phyloP scores from a whole-genome alignment of 2,888 invertebrate species.

The Rhopalosiphum nymphaeae region DNA sequence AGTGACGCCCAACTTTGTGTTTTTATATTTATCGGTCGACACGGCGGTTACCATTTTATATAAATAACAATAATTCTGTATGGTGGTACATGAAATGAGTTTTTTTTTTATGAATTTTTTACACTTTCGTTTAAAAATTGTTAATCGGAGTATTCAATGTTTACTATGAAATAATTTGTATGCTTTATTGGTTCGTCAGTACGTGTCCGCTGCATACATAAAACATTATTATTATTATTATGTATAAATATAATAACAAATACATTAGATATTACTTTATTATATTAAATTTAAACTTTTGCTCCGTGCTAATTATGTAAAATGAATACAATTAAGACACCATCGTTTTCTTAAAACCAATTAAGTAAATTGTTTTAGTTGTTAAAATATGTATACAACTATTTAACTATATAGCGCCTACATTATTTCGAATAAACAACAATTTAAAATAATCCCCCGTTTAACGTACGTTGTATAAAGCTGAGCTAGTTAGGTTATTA shows the following conservation, averaged over 20 bases:
- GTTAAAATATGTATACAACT: background rate
- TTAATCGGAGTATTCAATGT: background rate
- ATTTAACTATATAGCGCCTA: background rate
- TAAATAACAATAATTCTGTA: background rate
- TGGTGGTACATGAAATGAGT: background rate
- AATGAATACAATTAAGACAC: background rate
- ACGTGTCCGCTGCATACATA: background rate
- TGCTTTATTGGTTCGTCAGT: background rate
- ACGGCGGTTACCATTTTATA: background rate
- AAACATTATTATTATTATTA: background rate
- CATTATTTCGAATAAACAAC: conserved; percentile 15
- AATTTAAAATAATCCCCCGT: background rate
- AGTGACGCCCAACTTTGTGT: background rate
- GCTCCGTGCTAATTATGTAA: background rate
- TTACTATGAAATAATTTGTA: background rate
- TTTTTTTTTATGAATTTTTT: background rate
- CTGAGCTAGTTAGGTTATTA: background rate
- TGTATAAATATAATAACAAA: background rate
- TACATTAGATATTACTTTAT: background rate
- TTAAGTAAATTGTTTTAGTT: conserved; percentile 14
- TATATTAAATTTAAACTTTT: background rate
- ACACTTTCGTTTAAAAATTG: background rate
- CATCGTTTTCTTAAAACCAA: background rate
- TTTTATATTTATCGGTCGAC: background rate
- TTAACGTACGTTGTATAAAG: background rate